Evolutionary conservation across 2,797 vertebrate species (phyloP).

Genomic region (Channa striata): DNA sequence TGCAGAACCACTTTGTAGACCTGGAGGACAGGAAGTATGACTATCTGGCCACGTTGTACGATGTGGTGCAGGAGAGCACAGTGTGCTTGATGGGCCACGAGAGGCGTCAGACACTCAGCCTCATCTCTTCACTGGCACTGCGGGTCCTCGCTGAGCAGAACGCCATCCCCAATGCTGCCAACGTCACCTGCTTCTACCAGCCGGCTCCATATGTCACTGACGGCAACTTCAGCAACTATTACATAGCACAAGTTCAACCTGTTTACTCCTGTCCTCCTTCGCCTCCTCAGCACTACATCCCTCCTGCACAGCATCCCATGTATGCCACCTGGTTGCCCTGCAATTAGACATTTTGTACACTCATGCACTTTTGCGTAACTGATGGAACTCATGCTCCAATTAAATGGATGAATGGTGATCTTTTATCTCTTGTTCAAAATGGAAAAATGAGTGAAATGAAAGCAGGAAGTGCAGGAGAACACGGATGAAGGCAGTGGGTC

Average conservation of each 20-base stretch:
- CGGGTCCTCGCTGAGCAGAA: slow-evolving; percentile 95
- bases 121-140: slow-evolving; percentile 95
- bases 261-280: slow-evolving; percentile 85
- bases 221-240: slow-evolving; percentile 98
- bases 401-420: slow-evolving; percentile 21
- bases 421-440: slow-evolving; percentile 22
- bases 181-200: slow-evolving; percentile 99
- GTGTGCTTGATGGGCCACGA: slow-evolving; percentile 99
- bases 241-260: slow-evolving; percentile 95
- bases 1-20: slow-evolving; percentile 98
- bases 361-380: slow-evolving; percentile 20
- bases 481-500: slow-evolving; percentile 16
- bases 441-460: slow-evolving; percentile 25
- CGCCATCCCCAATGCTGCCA: slow-evolving; percentile 94
- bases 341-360: slow-evolving; percentile 84
- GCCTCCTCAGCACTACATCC: slow-evolving; percentile 86
- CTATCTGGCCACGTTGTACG: slow-evolving; percentile 94
- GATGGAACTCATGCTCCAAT: slow-evolving; percentile 10
- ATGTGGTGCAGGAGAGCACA: slow-evolving; percentile 97
- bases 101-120: slow-evolving; percentile 94
- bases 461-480: slow-evolving; percentile 16
- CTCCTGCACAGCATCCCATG: slow-evolving; percentile 83
- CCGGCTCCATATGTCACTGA: slow-evolving; percentile 96
- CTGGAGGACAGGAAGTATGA: slow-evolving; percentile 98
- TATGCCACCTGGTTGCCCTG: slow-evolving; percentile 96